These are phyloP conservation scores for Pelodiscus sinensis DNA, from an alignment of 2,113 vertebrate species.

Conservation along the genomic window DNA sequence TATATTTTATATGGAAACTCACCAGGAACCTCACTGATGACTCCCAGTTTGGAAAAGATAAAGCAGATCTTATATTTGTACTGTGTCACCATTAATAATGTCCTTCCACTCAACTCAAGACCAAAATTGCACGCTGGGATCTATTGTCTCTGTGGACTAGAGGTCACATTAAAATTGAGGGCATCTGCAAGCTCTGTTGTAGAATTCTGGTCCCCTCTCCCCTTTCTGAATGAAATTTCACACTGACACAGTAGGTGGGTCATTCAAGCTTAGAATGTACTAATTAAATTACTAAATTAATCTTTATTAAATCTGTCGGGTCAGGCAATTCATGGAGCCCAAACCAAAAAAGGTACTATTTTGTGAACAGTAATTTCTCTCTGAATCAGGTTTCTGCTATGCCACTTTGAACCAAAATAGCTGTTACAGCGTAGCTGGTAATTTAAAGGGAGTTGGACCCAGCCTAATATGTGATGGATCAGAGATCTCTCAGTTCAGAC, in stretches of 20 bases:
- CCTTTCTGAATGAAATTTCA: background rate
- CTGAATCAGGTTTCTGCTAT: background rate
- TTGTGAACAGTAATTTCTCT: background rate
- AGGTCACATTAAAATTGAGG: background rate
- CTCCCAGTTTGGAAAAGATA: background rate
- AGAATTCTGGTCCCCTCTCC: background rate
- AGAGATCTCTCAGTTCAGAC: background rate
- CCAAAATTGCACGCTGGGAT: background rate
- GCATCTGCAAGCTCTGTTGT: background rate
- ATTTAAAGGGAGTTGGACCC: background rate
- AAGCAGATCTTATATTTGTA: background rate
- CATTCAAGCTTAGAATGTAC: slow-evolving; percentile 2
- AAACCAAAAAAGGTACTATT: background rate
- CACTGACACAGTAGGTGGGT: background rate
- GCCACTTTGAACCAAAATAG: background rate
- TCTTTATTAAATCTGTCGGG: slow-evolving; percentile 7
- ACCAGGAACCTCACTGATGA: background rate
- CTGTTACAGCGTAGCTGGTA: background rate
- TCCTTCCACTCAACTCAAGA: background rate
- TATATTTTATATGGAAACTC: background rate
- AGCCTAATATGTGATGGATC: background rate
- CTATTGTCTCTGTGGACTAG: background rate
- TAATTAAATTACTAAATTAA: slow-evolving; percentile 31
- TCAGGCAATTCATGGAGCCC: background rate
- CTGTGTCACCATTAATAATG: background rate